These are phyloP conservation scores for Parthenolecanium corni DNA, from an alignment of 2,888 invertebrate genomes.

Conservation along the genomic window DNA sequence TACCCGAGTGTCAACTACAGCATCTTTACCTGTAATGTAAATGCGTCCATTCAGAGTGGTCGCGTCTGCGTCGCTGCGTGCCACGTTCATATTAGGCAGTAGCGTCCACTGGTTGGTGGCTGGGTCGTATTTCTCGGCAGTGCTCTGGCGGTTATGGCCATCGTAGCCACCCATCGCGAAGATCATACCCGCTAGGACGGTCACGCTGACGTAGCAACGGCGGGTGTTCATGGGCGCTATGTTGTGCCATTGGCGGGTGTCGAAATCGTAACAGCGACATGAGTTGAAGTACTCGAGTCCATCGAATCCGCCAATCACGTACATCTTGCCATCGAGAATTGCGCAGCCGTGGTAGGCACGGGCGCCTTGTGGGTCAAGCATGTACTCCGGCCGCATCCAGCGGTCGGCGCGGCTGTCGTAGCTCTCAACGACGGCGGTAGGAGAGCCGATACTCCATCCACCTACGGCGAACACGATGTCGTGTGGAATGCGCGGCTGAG, in stretches of 20 bases:
- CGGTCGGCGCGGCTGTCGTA: slow-evolving; percentile 82
- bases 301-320: slow-evolving; percentile 85
- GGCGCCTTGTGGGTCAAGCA: slow-evolving; percentile 37
- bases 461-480: slow-evolving; percentile 78
- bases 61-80: slow-evolving; percentile 81
- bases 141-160: slow-evolving; percentile 72
- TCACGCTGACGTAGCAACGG: slow-evolving; percentile 75
- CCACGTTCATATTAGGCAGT: slow-evolving; percentile 76
- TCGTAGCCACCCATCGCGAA: slow-evolving; percentile 85
- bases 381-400: slow-evolving; percentile 49
- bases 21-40: slow-evolving; percentile 21
- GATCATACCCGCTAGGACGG: slow-evolving; percentile 61
- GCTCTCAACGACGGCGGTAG: slow-evolving; percentile 69
- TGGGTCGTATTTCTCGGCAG: slow-evolving; percentile 74
- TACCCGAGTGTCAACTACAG: too few relatives aligned
- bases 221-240: slow-evolving; percentile 79
- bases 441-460: slow-evolving; percentile 63
- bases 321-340: slow-evolving; percentile 71
- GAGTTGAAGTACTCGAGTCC: slow-evolving; percentile 81
- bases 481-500: slow-evolving; percentile 61
- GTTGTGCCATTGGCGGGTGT: slow-evolving; percentile 73
- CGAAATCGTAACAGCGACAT: slow-evolving; percentile 76
- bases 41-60: slow-evolving; percentile 62
- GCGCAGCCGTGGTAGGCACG: slow-evolving; percentile 90
- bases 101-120: slow-evolving; percentile 78